Evolutionary conservation across 2,797 vertebrate species (phyloP).

Genomic region (Cephalopachus bancanus): DNA sequence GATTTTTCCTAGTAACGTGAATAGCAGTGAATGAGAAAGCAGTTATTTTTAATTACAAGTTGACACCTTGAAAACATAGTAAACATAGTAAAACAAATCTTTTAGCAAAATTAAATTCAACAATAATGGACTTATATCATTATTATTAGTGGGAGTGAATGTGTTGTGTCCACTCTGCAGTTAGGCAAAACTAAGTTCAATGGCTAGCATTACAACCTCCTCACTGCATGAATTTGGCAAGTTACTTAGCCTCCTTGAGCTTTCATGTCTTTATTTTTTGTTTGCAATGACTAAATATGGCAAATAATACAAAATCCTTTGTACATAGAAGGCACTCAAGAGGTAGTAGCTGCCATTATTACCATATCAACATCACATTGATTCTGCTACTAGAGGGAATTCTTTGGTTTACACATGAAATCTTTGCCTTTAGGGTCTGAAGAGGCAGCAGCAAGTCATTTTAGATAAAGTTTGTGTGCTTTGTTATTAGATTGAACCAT

Average conservation of each 20-base stretch:
- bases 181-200: neutral
- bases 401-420: neutral
- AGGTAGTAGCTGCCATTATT: neutral
- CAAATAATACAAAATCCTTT: neutral
- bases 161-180: neutral
- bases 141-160: neutral
- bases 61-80: constrained; percentile 18
- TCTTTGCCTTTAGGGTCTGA: neutral
- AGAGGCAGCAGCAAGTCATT: neutral
- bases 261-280: constrained; percentile 30
- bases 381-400: neutral
- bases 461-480: neutral
- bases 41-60: constrained; percentile 18
- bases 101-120: constrained; percentile 49
- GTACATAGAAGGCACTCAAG: neutral
- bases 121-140: neutral
- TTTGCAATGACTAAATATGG: constrained; percentile 20
- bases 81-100: constrained; percentile 28
- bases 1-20: constrained; percentile 5
- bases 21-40: constrained; percentile 10
- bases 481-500: neutral
- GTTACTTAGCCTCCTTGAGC: neutral
- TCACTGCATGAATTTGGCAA: neutral
- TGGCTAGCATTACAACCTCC: neutral
- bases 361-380: neutral